Evolutionary conservation across 2,888 invertebrate species (phyloP).

Genomic region (Tetropium fuscum): DNA sequence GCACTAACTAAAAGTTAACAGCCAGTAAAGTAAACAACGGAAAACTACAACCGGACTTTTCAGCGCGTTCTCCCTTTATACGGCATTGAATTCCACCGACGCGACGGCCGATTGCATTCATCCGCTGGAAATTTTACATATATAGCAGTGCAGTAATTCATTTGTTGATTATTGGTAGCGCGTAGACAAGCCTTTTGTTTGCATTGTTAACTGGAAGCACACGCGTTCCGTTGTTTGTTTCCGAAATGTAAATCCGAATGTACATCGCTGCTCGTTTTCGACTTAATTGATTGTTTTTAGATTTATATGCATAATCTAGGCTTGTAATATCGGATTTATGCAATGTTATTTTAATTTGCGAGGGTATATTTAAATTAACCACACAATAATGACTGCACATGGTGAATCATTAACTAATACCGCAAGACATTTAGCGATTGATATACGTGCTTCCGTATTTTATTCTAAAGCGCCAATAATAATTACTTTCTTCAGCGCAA

Average conservation of each 20-base stretch:
- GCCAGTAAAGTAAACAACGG: neutral
- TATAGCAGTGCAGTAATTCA: slow-evolving; percentile 19
- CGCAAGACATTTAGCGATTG: too few species aligned
- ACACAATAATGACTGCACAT: too few species aligned
- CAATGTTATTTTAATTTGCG: too few species aligned
- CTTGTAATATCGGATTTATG: too few species aligned
- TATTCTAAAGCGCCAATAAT: too few species aligned
- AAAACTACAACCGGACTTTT: slow-evolving; percentile 7
- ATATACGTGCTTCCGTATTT: too few species aligned
- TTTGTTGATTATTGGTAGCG: slow-evolving; percentile 25
- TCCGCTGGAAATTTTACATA: slow-evolving; percentile 23
- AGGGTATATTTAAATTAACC: too few species aligned
- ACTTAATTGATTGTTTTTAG: slow-evolving; percentile 1
- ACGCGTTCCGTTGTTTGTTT: slow-evolving; percentile 14
- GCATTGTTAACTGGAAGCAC: slow-evolving; percentile 6
- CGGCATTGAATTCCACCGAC: slow-evolving; percentile 2
- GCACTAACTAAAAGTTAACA: too few species aligned
- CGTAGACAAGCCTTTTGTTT: slow-evolving; percentile 20
- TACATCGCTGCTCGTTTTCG: neutral
- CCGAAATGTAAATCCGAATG: slow-evolving; percentile 17
- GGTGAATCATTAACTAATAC: too few species aligned
- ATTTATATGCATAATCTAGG: too few species aligned
- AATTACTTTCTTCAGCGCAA: too few species aligned
- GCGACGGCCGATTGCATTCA: neutral
- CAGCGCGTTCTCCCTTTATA: slow-evolving; percentile 13